Conservation (phyloP, 2,113 vertebrate species). For the Eulacestoma nigropectus region DNA sequence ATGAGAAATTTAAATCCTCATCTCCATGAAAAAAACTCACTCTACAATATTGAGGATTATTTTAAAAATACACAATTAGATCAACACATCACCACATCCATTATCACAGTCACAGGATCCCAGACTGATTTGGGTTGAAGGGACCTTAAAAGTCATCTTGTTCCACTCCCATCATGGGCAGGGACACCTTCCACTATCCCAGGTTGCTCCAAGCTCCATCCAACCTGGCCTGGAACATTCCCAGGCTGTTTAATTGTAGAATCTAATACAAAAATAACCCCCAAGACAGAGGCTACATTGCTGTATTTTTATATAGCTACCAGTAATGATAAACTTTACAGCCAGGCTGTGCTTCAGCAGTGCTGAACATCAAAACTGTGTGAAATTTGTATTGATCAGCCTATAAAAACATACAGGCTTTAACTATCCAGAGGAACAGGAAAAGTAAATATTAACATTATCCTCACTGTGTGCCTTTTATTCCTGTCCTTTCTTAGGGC, state of each 20-base stretch:
- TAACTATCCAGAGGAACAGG: neutral
- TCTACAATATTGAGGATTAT: neutral
- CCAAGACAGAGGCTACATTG: neutral
- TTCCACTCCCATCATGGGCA: neutral
- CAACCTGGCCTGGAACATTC: neutral
- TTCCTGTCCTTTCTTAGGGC: neutral
- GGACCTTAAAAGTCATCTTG: neutral
- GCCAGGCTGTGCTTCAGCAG: neutral
- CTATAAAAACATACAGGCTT: neutral
- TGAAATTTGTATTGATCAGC: neutral
- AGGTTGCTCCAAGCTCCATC: neutral
- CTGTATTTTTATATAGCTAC: neutral
- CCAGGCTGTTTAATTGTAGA: neutral
- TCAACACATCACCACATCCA: neutral
- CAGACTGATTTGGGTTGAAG: neutral
- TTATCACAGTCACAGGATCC: neutral
- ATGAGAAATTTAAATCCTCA: neutral
- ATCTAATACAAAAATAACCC: neutral
- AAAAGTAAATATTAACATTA: neutral
- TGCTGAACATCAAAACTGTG: neutral
- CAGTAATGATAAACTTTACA: neutral
- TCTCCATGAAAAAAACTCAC: neutral
- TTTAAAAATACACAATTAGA: neutral
- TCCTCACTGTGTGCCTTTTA: rapidly evolving
- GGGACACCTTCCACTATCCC: neutral